A percentile compares a stretch with the other conserved stretches of the same genome.
These are phyloP conservation scores for Popillia japonica DNA, from an alignment of 1,140 invertebrate species.

Conservation along the genomic window DNA sequence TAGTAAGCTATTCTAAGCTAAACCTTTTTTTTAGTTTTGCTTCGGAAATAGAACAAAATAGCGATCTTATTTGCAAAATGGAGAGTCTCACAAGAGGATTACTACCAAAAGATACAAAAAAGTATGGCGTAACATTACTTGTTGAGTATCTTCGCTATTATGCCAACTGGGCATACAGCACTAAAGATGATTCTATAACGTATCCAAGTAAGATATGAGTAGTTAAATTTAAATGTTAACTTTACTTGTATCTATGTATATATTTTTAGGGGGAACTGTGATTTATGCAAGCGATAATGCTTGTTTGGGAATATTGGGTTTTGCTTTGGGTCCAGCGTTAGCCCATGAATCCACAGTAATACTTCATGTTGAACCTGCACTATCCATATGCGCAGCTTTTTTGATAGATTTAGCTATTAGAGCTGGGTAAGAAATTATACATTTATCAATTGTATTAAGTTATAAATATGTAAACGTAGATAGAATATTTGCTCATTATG, in stretches of 20 bases:
- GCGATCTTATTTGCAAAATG: constrained; percentile 52
- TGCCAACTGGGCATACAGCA: constrained; percentile 49
- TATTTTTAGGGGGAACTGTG: not conserved
- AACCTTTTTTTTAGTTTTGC: constrained; percentile 48
- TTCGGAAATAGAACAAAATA: constrained; percentile 48
- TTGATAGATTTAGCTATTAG: constrained; percentile 50
- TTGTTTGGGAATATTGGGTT: constrained; percentile 49
- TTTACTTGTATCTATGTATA: no score
- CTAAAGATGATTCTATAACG: constrained; percentile 21
- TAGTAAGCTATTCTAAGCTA: not conserved
- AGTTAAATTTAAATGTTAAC: not conserved
- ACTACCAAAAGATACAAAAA: constrained; percentile 50
- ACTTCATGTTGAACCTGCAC: constrained; percentile 45
- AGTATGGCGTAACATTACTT: constrained; percentile 44
- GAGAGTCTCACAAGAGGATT: constrained; percentile 52
- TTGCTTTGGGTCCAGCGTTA: constrained; percentile 52
- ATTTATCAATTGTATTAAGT: not conserved
- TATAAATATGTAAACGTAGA: not conserved
- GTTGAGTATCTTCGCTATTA: constrained; percentile 55
- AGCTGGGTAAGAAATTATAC: constrained; percentile 49
- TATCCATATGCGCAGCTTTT: constrained; percentile 45
- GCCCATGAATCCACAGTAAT: constrained; percentile 51
- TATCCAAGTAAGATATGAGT: not conserved
- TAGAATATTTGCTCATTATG: not conserved
- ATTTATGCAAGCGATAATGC: constrained; percentile 41